Evolutionary conservation across 92 coral and sea anemone species (phyloP).

Genomic region (Phenganax marumi): DNA sequence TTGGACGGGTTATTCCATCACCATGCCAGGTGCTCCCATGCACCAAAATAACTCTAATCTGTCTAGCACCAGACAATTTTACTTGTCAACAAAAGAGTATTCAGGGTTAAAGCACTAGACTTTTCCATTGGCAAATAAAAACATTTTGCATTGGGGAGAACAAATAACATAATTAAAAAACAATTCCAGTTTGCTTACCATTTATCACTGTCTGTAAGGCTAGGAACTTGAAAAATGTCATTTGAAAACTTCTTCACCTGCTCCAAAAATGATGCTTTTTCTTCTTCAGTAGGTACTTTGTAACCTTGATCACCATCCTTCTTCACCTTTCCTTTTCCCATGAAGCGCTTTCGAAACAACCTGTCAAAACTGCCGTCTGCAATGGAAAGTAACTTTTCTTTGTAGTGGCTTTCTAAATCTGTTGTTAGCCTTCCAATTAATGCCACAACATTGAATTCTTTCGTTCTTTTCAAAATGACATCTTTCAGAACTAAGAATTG

Average conservation of each 20-base stretch:
- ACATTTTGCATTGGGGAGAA: too few relatives aligned
- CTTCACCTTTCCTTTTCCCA: constrained; percentile 19
- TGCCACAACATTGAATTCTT: constrained; percentile 41
- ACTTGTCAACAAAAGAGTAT: too few relatives aligned
- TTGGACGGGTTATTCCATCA: too few relatives aligned
- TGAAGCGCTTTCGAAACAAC: neutral
- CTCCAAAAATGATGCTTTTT: constrained; percentile 11
- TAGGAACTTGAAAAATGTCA: constrained; percentile 11
- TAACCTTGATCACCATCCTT: constrained; percentile 38
- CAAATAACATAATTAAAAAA: neutral
- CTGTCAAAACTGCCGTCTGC: constrained; percentile 47
- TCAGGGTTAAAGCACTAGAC: too few relatives aligned
- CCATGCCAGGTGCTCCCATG: too few relatives aligned
- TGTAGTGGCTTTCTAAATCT: constrained; percentile 25
- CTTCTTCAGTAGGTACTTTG: constrained; percentile 5
- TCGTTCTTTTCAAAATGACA: constrained; percentile 27
- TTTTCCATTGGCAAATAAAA: too few relatives aligned
- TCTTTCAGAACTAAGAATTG: constrained; percentile 36
- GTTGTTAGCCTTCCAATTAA: constrained; percentile 23
- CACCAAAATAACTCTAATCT: too few relatives aligned
- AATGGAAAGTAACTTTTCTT: constrained; percentile 27
- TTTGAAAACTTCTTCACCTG: neutral
- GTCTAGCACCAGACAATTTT: too few relatives aligned
- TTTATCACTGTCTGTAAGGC: constrained; percentile 12
- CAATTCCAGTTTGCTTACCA: neutral